Percentiles rank a stretch among this genome's conserved stretches.
Conservation (phyloP, 2,888 invertebrate species). For the Cephonodes hylas region DNA sequence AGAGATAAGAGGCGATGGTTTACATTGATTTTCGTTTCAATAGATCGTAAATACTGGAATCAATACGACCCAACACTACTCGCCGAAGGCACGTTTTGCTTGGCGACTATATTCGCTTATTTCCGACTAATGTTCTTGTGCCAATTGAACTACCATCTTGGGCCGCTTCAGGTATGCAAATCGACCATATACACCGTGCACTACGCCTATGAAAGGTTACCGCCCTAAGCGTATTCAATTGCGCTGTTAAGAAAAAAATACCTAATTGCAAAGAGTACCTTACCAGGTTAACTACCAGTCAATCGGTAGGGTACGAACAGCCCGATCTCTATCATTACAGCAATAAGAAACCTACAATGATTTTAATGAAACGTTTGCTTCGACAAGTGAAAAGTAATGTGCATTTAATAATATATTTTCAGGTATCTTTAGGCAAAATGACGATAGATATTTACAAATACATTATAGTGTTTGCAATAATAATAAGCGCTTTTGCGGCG, state of each 20-base stretch:
- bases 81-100: constrained; percentile 84
- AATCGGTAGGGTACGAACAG: not conserved
- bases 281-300: not conserved
- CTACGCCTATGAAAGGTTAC: not conserved
- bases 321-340: not conserved
- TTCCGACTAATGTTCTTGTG: constrained; percentile 83
- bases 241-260: not conserved
- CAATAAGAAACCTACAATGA: not conserved
- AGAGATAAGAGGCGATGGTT: not conserved
- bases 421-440: constrained; percentile 86
- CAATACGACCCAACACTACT: constrained; percentile 83
- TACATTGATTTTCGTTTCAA: not conserved
- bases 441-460: constrained; percentile 84
- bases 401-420: constrained; percentile 25
- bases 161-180: constrained; percentile 77
- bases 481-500: constrained; percentile 81
- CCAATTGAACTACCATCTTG: constrained; percentile 83
- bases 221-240: not conserved
- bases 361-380: not conserved
- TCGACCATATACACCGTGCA: not conserved
- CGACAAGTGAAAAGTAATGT: not conserved
- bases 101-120: constrained; percentile 85
- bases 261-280: not conserved
- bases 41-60: constrained; percentile 85
- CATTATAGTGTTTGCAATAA: constrained; percentile 81